Evolutionary conservation across 2,113 vertebrate species (phyloP).

Genomic region (Pterocles burchelli): DNA sequence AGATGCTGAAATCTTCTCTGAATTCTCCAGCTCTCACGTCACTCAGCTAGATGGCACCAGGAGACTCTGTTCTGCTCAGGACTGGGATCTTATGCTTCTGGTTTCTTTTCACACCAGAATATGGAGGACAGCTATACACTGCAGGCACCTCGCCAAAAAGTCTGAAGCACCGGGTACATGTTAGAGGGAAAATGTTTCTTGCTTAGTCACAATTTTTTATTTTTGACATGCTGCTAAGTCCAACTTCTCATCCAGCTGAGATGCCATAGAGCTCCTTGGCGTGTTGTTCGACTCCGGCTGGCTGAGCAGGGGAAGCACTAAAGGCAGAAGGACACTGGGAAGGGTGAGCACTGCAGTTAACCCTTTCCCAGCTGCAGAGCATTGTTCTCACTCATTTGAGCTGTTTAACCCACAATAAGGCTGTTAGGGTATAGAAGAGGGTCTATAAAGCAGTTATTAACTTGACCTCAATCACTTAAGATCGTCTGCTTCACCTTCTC

Average conservation of each 20-base stretch:
- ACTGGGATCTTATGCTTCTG: neutral
- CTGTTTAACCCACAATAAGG: neutral
- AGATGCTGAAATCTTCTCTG: neutral
- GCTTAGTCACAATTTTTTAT: neutral
- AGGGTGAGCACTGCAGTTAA: neutral
- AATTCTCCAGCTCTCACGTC: neutral
- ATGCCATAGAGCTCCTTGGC: neutral
- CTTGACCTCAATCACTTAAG: neutral
- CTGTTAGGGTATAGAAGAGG: neutral
- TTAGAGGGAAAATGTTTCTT: neutral
- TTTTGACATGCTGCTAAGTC: neutral
- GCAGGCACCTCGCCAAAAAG: neutral
- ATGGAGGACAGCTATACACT: neutral
- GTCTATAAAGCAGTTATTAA: neutral
- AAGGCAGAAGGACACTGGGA: neutral
- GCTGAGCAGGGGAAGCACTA: neutral
- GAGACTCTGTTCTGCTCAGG: neutral
- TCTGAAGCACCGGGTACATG: neutral
- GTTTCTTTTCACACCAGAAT: neutral
- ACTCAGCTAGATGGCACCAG: conserved; percentile 33
- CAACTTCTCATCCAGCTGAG: neutral
- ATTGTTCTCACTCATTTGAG: neutral
- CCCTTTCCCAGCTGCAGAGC: neutral
- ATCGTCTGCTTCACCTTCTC: neutral
- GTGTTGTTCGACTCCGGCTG: neutral